Evolutionary conservation across 64 coral and sea anemone species (phyloP), one percentile per base, ranked within the genome.

Genomic region (Stichodactyla mertensii): DNA sequence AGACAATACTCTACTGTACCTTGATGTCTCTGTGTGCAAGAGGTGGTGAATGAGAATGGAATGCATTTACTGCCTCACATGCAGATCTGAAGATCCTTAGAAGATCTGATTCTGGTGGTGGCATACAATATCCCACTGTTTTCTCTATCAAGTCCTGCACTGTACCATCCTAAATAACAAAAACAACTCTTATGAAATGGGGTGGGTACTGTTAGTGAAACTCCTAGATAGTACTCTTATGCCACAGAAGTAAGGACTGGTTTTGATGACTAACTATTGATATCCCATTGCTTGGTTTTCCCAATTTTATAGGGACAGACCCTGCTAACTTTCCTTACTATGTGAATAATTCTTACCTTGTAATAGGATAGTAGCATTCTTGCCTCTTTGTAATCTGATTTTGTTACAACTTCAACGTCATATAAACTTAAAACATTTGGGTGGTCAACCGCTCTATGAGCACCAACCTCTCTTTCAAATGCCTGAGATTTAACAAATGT

Each of bases 1-100:
- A 45, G 1, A 45, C 36, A 45, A 2, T 45, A 45, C 36, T 45
- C 36, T 45, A 45, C 36, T 45, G 36, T 79, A 98, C 96, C 96
- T 98, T 98, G 88, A 98, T 90, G 74, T 98, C 96, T 77, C 96
- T 95, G 78, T 98, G 96, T 22, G 96, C 96, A 52, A 98, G 77
- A 64, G 96, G 93, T 83, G 96, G 96, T 3, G 92, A 64, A 11
- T 86, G 55, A 52, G 53, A 79, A 77, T 98, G 96, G 89, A 98
- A 98, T 62, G 93, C 93, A 26, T 88, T 80, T 57, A 98, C 86
- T 14, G 96, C 96, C 18, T 98, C 92, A 92, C 96, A 98, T 4
- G 91, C 78, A 26, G 93, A 94, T 55, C 89, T 98, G 83, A 98
- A 98, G 90, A 98, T 92, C 24, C 92, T 93, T 58, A 98, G 86